Evolutionary conservation across 2,113 vertebrate species (phyloP).

Genomic region (Melospiza georgiana): DNA sequence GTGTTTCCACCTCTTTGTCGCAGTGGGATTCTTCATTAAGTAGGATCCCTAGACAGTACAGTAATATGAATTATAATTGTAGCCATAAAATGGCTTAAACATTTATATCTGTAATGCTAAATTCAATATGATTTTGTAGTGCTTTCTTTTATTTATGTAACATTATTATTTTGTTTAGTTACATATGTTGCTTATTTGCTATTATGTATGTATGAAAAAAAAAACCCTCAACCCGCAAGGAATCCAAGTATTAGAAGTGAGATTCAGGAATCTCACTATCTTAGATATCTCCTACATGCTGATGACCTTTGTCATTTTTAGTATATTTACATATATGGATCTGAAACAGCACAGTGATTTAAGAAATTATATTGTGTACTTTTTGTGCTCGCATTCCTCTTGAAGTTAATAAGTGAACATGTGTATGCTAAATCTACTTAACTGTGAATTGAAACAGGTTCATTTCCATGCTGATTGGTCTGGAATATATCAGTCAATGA

Average conservation of each 20-base stretch:
- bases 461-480: not conserved
- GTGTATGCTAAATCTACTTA: not conserved
- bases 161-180: not conserved
- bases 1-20: not conserved
- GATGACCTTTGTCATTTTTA: not conserved
- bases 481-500: not conserved
- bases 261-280: not conserved
- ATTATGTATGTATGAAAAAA: not conserved
- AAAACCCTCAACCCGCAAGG: not conserved
- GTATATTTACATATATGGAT: not conserved
- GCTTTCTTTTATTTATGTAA: not conserved
- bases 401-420: not conserved
- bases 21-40: not conserved
- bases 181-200: not conserved
- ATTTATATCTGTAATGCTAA: not conserved
- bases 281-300: not conserved
- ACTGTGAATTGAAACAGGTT: not conserved
- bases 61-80: not conserved
- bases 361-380: not conserved
- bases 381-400: not conserved
- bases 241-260: not conserved
- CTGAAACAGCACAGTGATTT: not conserved
- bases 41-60: not conserved
- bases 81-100: not conserved
- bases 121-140: not conserved